Percentiles rank a stretch among this genome's conserved stretches.
Conservation (phyloP, 2,888 invertebrate genomes). For the Himalopsyche kuldschensis region DNA sequence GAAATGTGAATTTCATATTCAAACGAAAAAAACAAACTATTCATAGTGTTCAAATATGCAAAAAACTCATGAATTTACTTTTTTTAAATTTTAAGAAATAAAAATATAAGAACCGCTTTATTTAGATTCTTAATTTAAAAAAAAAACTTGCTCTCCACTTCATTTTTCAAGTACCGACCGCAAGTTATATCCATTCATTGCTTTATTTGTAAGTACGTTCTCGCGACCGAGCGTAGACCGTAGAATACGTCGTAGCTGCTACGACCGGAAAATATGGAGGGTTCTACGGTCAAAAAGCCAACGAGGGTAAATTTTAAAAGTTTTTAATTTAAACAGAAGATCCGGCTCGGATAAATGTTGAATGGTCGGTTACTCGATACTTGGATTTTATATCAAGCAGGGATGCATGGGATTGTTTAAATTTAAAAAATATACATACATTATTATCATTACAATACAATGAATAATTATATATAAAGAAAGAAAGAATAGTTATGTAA, state of each 20-base stretch:
- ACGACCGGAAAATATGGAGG: not conserved
- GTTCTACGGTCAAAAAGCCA: not conserved
- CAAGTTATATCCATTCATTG: not conserved
- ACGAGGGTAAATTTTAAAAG: not conserved
- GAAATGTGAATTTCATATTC: no score
- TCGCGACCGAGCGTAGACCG: not conserved
- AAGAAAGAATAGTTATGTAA: no score
- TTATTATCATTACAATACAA: no score
- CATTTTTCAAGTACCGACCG: not conserved
- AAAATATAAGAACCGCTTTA: no score
- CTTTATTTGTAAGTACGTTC: not conserved
- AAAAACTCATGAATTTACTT: no score
- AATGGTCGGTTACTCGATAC: not conserved
- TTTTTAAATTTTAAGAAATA: no score
- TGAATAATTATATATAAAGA: no score
- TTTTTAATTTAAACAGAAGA: slow-evolving; percentile 16
- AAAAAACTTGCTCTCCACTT: not conserved
- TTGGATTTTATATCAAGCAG: not conserved
- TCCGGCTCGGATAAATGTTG: not conserved
- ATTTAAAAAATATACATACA: no score
- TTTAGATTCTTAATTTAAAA: not conserved
- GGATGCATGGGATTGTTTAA: not conserved
- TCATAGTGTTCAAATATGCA: no score
- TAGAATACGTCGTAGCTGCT: not conserved
- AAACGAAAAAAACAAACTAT: no score